Evolutionary conservation across 2,888 invertebrate genomes (phyloP).

Genomic region (Scaptomyza cyrtandrae): DNA sequence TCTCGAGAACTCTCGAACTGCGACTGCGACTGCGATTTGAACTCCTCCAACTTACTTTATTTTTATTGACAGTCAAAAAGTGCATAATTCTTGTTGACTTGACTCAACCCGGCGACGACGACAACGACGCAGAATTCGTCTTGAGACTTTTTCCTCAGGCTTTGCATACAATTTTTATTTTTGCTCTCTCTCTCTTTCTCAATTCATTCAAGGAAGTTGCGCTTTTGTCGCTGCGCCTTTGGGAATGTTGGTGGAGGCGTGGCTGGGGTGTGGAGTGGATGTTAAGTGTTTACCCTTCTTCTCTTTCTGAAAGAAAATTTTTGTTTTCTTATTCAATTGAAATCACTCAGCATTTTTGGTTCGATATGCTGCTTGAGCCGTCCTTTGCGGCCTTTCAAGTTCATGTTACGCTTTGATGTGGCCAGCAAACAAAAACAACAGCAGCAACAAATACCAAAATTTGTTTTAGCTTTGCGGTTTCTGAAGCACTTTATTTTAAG

Average conservation of each 20-base stretch:
- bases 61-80: slow-evolving; percentile 81
- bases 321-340: slow-evolving; percentile 80
- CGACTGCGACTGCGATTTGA: slow-evolving; percentile 42
- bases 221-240: slow-evolving; percentile 72
- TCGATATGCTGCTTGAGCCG: slow-evolving; percentile 62
- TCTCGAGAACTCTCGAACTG: slow-evolving; percentile 21
- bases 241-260: slow-evolving; percentile 13
- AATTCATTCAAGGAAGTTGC: slow-evolving; percentile 62
- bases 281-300: slow-evolving; percentile 5
- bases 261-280: slow-evolving; percentile 22
- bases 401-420: slow-evolving; percentile 74
- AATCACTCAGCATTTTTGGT: slow-evolving; percentile 68
- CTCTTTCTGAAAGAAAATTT: slow-evolving; percentile 37
- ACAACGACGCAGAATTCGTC: slow-evolving; percentile 42
- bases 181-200: slow-evolving; percentile 16
- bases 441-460: slow-evolving; percentile 42
- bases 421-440: slow-evolving; percentile 26
- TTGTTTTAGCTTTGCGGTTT: slow-evolving; percentile 54
- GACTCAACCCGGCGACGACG: slow-evolving; percentile 39
- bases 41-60: slow-evolving; percentile 71
- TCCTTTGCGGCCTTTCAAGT: slow-evolving; percentile 72
- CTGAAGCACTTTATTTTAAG: slow-evolving; percentile 49
- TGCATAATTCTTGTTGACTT: slow-evolving; percentile 78
- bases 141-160: slow-evolving; percentile 62
- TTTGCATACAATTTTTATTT: slow-evolving; percentile 64